These are phyloP conservation scores for Chelmon rostratus DNA, from an alignment of 2,797 vertebrate species.

Conservation along the genomic window DNA sequence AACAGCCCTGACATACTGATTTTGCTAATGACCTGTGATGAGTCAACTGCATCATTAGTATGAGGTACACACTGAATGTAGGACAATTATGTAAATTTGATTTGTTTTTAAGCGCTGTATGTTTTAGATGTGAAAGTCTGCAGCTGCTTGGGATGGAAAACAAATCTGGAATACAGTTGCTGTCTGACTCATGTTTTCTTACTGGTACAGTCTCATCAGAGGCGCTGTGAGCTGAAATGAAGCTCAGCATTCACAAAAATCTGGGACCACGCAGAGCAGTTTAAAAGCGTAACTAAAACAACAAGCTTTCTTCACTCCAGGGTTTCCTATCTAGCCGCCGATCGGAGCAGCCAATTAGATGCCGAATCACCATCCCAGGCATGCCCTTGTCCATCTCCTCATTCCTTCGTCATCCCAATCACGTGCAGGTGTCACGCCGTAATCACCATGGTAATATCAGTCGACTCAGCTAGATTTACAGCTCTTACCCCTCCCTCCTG, in stretches of 20 bases:
- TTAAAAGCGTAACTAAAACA: slow-evolving; percentile 7
- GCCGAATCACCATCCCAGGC: slow-evolving; percentile 33
- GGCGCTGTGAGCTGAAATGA: slow-evolving; percentile 11
- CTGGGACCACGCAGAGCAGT: neutral
- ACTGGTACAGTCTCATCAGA: slow-evolving; percentile 45
- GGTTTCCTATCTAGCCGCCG: neutral
- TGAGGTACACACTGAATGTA: slow-evolving; percentile 31
- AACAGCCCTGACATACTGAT: slow-evolving; percentile 38
- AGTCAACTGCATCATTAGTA: slow-evolving; percentile 30
- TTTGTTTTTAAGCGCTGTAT: slow-evolving; percentile 26
- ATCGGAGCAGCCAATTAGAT: slow-evolving; percentile 18
- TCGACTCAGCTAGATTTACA: slow-evolving; percentile 72
- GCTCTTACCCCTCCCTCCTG: slow-evolving; percentile 25
- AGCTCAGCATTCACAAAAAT: slow-evolving; percentile 29
- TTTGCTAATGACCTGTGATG: slow-evolving; percentile 49
- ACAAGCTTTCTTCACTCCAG: neutral
- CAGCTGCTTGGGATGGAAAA: neutral
- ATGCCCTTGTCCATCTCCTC: slow-evolving; percentile 35
- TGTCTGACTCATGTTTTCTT: slow-evolving; percentile 29
- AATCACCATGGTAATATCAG: slow-evolving; percentile 71
- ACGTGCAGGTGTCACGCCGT: slow-evolving; percentile 39
- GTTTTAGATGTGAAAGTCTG: slow-evolving; percentile 19
- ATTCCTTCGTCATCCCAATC: slow-evolving; percentile 48
- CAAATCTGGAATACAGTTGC: slow-evolving; percentile 5
- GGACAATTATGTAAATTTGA: slow-evolving; percentile 45